Evolutionary conservation across 2,113 vertebrate species (phyloP), one percentile per base, ranked within the genome.

Genomic region (Ginglymostoma cirratum): DNA sequence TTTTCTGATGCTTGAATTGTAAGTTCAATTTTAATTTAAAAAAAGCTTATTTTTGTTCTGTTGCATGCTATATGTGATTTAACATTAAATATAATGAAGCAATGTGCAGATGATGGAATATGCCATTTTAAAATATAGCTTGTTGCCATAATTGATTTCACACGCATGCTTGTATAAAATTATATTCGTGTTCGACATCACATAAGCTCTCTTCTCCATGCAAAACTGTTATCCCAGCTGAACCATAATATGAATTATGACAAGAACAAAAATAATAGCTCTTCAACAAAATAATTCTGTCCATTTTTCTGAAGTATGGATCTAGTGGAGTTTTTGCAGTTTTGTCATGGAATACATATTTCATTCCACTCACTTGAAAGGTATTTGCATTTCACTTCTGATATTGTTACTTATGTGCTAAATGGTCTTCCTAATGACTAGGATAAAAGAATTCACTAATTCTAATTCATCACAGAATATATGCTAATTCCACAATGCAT

Each of bases 131-230:
- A 76, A 76, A 90, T 90, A 61, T 61, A 90, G 42, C 42, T 52
- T 76, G 42, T 24, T 95, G 67, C 48, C 94, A 95, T 93, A 93
- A 93, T 95, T 72, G 94, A 95, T 76, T 95, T 95, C 66, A 95
- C 45, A 76, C 38, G 94, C 94, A 95, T 52, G 27, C 66, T 95
- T 94, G 93, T 94, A 94, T 94, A 67, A 94, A 94, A 94, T 94
- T 70, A 95, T 76, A 52, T 93, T 93, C 89, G 34, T 30, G 94
- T 76, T 95, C 67, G 48, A 70, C 93, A 70, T 70, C 93, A 94
- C 66, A 70, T 70, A 95, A 42, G 48, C 69, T 76, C 94, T 95
- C 94, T 76, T 52, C 94, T 52, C 94, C 94, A 70, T 95, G 45
- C 67, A 95, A 70, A 72, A 52, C 69, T 52, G 94, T 76, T 95